Evolutionary conservation across 1,140 invertebrate genomes (phyloP).

Genomic region (Chironomus striatipennis): DNA sequence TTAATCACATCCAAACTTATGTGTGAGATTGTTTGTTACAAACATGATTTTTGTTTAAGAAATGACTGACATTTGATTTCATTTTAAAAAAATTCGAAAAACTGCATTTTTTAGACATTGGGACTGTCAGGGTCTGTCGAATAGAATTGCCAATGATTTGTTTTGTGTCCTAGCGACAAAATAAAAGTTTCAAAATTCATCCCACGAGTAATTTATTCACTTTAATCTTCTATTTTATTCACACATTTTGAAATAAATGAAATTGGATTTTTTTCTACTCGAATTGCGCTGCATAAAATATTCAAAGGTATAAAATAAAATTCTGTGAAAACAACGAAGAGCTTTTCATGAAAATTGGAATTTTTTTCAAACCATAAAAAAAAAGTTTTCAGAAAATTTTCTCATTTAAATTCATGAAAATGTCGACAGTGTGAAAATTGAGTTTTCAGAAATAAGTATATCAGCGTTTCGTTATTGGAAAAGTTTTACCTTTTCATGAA

Average conservation of each 20-base stretch:
- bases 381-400: neutral
- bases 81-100: no score
- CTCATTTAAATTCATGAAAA: neutral
- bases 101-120: no score
- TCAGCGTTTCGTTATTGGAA: neutral
- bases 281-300: neutral
- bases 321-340: neutral
- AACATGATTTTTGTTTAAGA: neutral
- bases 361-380: no score
- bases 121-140: no score
- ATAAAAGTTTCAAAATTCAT: neutral
- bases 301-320: neutral
- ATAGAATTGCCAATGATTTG: no score
- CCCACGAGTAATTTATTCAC: neutral
- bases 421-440: neutral
- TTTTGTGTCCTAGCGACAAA: no score
- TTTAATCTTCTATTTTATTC: neutral
- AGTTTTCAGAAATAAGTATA: neutral
- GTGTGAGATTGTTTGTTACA: neutral
- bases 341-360: constrained; percentile 3
- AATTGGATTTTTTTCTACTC: constrained; percentile 1
- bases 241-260: neutral
- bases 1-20: no score
- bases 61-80: no score
- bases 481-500: neutral